Percentiles rank a stretch among this genome's conserved stretches.
These are phyloP conservation scores for Tyria jacobaeae DNA, from an alignment of 2,888 invertebrate genomes.

Conservation along the genomic window DNA sequence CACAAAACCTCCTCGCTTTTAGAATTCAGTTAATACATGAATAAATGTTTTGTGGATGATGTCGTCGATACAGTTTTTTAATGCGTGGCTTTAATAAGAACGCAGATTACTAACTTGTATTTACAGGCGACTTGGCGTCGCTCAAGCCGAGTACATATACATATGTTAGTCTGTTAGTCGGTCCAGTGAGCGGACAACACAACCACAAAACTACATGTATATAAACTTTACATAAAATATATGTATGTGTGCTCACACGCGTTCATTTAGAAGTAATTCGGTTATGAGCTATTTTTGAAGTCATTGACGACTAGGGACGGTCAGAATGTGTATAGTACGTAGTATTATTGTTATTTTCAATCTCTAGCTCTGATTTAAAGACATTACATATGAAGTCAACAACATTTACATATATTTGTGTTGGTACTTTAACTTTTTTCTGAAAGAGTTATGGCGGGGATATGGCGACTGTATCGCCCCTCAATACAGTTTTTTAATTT, in stretches of 20 bases:
- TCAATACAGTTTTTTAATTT: too few species aligned
- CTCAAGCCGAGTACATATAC: slow-evolving; percentile 25
- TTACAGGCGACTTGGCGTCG: slow-evolving; percentile 18
- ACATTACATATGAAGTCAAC: too few species aligned
- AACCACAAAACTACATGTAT: slow-evolving; percentile 8
- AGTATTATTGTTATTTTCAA: neutral
- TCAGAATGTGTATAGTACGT: neutral
- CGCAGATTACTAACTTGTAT: neutral
- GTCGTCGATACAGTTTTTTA: too few species aligned
- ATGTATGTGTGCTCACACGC: slow-evolving; percentile 10
- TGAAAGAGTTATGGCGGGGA: too few species aligned
- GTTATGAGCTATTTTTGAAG: slow-evolving; percentile 8
- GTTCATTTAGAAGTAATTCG: slow-evolving; percentile 36
- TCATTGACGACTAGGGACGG: neutral
- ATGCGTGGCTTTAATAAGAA: too few species aligned
- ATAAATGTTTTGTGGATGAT: too few species aligned
- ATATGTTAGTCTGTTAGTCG: slow-evolving; percentile 3
- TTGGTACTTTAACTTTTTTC: too few species aligned
- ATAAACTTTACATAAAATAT: neutral
- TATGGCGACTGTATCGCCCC: too few species aligned
- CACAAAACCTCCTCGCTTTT: too few species aligned
- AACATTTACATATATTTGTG: too few species aligned
- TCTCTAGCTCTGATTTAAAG: too few species aligned
- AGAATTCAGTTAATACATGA: too few species aligned
- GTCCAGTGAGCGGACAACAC: slow-evolving; percentile 9